Evolutionary conservation across 2,888 invertebrate genomes (phyloP).

Genomic region (Heliconius erato): DNA sequence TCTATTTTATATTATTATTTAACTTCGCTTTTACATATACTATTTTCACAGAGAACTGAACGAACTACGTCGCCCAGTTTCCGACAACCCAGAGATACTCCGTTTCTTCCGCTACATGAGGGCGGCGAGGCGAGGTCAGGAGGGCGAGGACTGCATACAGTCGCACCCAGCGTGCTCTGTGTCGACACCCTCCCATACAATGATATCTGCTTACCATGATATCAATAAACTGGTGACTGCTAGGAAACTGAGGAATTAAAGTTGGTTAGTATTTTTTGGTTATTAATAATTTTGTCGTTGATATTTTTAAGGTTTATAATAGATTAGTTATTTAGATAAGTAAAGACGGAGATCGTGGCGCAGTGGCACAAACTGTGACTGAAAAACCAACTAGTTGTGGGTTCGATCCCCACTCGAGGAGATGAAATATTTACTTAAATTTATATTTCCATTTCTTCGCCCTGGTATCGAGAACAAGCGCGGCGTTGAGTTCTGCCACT

Average conservation of each 20-base stretch:
- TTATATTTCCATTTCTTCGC: too few species aligned
- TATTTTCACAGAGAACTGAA: slow-evolving; percentile 90
- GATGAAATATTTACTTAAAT: too few species aligned
- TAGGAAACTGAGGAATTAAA: slow-evolving; percentile 83
- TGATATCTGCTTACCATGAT: slow-evolving; percentile 94
- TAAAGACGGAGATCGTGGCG: too few species aligned
- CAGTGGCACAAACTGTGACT: too few species aligned
- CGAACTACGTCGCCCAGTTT: slow-evolving; percentile 93
- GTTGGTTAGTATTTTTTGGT: background rate
- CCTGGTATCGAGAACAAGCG: too few species aligned
- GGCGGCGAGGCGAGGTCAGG: slow-evolving; percentile 94
- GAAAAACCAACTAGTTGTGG: too few species aligned
- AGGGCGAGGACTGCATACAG: slow-evolving; percentile 90
- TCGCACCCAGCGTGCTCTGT: slow-evolving; percentile 88
- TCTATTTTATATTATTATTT: too few species aligned
- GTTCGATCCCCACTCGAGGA: too few species aligned
- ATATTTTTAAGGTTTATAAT: background rate
- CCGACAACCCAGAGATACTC: slow-evolving; percentile 94
- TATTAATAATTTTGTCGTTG: background rate
- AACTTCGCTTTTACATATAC: background rate
- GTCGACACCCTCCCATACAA: slow-evolving; percentile 90
- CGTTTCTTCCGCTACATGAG: slow-evolving; percentile 96
- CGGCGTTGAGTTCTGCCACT: too few species aligned
- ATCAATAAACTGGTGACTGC: slow-evolving; percentile 95
- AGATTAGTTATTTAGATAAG: background rate